phyloP scores from a whole-genome alignment of 1,140 invertebrate species.

The Drosophila neocordata region DNA sequence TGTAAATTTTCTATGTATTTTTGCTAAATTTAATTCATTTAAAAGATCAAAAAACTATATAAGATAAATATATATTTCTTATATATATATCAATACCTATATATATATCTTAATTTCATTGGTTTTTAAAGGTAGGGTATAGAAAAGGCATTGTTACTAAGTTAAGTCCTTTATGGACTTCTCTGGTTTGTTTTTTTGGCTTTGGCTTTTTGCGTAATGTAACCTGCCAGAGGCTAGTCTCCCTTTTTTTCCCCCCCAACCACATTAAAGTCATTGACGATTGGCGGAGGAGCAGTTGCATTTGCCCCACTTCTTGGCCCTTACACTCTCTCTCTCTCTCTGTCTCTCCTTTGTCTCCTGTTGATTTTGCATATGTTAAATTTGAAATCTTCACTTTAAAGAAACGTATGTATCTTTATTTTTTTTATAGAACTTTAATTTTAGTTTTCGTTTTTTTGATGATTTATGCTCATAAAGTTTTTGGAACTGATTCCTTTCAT shows the following conservation, averaged over 20 bases:
- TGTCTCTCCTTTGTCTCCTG: neutral
- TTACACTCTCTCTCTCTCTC: neutral
- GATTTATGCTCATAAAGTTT: constrained; percentile 9
- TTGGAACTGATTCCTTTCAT: constrained; percentile 4
- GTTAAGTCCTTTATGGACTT: neutral
- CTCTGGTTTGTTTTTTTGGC: constrained; percentile 9
- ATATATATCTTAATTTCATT: too few relatives aligned
- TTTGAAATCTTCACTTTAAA: neutral
- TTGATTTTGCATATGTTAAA: neutral
- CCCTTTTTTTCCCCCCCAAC: neutral
- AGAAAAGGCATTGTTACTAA: neutral
- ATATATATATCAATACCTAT: too few relatives aligned
- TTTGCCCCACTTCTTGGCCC: neutral
- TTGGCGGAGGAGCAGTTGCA: constrained; percentile 60
- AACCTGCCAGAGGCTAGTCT: constrained; percentile 47
- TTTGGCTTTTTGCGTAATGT: constrained; percentile 49
- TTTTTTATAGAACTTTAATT: neutral
- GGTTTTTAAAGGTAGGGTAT: too few relatives aligned
- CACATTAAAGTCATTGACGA: constrained; percentile 38
- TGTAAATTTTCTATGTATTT: too few relatives aligned
- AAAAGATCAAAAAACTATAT: too few relatives aligned
- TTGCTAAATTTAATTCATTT: too few relatives aligned
- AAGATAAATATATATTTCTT: too few relatives aligned
- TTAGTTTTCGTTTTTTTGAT: neutral
- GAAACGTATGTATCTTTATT: too few relatives aligned